These are phyloP conservation scores for Torymus texanus DNA, from an alignment of 2,888 invertebrate species.

Conservation along the genomic window DNA sequence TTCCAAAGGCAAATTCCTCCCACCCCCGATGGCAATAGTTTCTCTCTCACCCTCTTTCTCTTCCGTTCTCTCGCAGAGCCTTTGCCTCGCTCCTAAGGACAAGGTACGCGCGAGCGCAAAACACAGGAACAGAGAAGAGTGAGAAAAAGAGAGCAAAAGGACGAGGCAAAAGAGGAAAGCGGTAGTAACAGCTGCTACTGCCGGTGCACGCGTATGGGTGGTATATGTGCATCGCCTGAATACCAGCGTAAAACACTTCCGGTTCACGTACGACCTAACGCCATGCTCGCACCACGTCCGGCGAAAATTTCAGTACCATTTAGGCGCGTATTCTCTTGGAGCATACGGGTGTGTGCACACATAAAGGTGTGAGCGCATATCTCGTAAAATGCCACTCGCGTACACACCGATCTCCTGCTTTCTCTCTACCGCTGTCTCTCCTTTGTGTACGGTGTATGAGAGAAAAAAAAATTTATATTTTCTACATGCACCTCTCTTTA, in stretches of 20 bases:
- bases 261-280: constrained; percentile 48
- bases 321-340: constrained; percentile 28
- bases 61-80: too few relatives aligned
- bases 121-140: not conserved
- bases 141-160: not conserved
- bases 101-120: not conserved
- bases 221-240: constrained; percentile 22
- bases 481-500: constrained; percentile 8
- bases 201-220: not conserved
- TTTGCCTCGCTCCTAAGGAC: not conserved
- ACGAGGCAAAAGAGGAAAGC: not conserved
- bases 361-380: not conserved
- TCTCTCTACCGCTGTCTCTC: not conserved
- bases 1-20: constrained; percentile 46
- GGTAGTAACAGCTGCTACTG: not conserved
- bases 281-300: constrained; percentile 4
- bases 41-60: not conserved
- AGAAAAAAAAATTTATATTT: constrained; percentile 38
- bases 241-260: constrained; percentile 51
- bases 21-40: constrained; percentile 10
- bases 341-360: not conserved
- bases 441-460: not conserved
- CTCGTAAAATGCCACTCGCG: constrained; percentile 31
- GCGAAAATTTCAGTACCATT: constrained; percentile 51
- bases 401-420: constrained; percentile 21